These are phyloP conservation scores for Phanerotoma sp. DNA, from an alignment of 2,888 invertebrate genomes.

Conservation along the genomic window DNA sequence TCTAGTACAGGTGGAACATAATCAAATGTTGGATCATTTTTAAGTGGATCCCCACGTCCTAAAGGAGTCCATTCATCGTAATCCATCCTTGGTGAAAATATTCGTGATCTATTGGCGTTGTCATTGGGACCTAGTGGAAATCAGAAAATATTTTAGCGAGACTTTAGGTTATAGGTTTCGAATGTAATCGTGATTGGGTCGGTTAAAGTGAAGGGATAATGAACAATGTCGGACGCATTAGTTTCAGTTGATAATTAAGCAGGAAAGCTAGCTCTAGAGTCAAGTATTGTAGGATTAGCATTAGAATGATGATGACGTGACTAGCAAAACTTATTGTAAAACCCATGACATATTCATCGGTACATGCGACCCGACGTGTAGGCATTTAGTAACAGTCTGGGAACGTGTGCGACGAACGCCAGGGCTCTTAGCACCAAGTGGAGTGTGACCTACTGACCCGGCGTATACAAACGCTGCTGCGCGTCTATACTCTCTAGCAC, in stretches of 20 bases:
- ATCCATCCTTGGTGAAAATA: conserved; percentile 76
- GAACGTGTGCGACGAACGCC: conserved; percentile 21
- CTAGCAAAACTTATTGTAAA: conserved; percentile 9
- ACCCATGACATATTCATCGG: conserved; percentile 16
- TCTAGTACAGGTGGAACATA: conserved; percentile 81
- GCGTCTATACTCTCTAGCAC: conserved; percentile 18
- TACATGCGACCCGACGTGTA: conserved; percentile 16
- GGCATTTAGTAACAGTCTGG: conserved; percentile 21
- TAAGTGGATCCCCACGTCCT: conserved; percentile 78
- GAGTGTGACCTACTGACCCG: conserved; percentile 45
- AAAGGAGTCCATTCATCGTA: conserved; percentile 85
- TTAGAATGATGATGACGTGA: conserved; percentile 13
- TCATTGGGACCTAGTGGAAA: conserved; percentile 36
- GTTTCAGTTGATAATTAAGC: too few relatives aligned
- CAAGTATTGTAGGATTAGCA: background rate
- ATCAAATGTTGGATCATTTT: conserved; percentile 83
- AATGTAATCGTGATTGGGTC: too few relatives aligned
- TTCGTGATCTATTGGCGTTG: conserved; percentile 40
- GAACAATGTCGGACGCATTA: too few relatives aligned
- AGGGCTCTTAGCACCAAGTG: conserved; percentile 38
- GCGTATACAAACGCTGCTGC: conserved; percentile 28
- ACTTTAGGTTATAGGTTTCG: background rate
- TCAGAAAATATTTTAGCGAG: background rate
- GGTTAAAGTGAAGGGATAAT: background rate
- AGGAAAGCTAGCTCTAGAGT: too few relatives aligned